Conservation (phyloP, 2,888 invertebrate genomes). For the Lumbricus terrestris region DNA sequence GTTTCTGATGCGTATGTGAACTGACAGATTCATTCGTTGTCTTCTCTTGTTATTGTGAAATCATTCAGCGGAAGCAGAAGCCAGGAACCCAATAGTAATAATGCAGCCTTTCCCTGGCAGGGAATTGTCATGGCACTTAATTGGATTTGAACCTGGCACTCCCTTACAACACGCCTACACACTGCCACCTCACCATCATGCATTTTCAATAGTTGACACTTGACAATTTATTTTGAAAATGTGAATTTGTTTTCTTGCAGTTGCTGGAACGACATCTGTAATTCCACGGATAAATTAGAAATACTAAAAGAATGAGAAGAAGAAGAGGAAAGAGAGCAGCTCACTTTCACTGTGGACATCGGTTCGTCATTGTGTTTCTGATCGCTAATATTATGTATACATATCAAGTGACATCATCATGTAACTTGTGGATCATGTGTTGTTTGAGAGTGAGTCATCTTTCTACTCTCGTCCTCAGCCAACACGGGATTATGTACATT, state of each 20-base stretch:
- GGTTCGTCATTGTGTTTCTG: not conserved
- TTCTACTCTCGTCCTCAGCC: not conserved
- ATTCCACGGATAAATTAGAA: conserved; percentile 7
- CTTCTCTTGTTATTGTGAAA: no score
- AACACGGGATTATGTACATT: no score
- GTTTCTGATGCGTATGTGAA: no score
- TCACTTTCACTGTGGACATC: not conserved
- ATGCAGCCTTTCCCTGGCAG: no score
- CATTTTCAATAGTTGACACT: not conserved
- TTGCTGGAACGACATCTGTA: not conserved
- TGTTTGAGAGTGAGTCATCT: not conserved
- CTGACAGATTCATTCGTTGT: no score
- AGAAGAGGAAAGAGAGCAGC: not conserved
- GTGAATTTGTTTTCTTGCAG: not conserved
- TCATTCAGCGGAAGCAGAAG: no score
- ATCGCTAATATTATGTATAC: no score
- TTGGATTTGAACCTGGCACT: not conserved
- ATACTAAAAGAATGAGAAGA: not conserved
- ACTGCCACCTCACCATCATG: not conserved
- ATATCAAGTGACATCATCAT: no score
- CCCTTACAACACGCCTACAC: not conserved
- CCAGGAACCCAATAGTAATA: no score
- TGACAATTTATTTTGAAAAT: not conserved
- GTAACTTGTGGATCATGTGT: no score
- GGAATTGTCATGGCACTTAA: no score